Percentiles rank a stretch among this genome's conserved stretches.
Evolutionary conservation across 2,888 invertebrate genomes (phyloP).

Genomic region (Sarcophaga variegata): DNA sequence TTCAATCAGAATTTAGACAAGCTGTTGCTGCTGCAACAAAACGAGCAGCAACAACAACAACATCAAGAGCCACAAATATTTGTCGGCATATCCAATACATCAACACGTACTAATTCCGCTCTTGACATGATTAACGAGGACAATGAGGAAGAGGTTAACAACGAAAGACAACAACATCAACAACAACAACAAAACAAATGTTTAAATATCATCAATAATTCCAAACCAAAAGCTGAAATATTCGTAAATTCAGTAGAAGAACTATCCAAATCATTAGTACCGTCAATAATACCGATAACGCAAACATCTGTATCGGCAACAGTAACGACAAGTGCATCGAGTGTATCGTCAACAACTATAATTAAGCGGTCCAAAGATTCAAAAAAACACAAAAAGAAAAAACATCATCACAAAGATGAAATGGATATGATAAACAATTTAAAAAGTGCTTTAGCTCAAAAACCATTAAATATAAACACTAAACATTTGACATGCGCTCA

Average conservation of each 20-base stretch:
- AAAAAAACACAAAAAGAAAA: slow-evolving; percentile 78
- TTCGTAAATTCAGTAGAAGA: not conserved
- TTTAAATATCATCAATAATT: not conserved
- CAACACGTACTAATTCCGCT: slow-evolving; percentile 87
- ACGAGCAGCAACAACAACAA: slow-evolving; percentile 60
- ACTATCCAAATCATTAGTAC: slow-evolving; percentile 59
- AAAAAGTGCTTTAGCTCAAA: slow-evolving; percentile 76
- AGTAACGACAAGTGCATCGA: not conserved
- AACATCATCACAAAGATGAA: slow-evolving; percentile 78
- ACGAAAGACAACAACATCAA: slow-evolving; percentile 13
- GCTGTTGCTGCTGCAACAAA: slow-evolving; percentile 71
- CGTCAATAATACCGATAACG: slow-evolving; percentile 11
- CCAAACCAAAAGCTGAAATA: not conserved
- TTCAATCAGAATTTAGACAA: slow-evolving; percentile 73
- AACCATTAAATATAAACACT: not conserved
- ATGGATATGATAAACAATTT: slow-evolving; percentile 81
- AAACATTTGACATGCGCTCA: too few species aligned
- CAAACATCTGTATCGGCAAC: not conserved
- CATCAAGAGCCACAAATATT: slow-evolving; percentile 66
- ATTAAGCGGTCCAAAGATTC: slow-evolving; percentile 71
- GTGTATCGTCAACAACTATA: not conserved
- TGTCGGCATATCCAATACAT: slow-evolving; percentile 70
- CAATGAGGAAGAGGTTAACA: slow-evolving; percentile 84
- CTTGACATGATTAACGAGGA: slow-evolving; percentile 94
- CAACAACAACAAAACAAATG: not conserved